phyloP scores from a whole-genome alignment of 2,113 vertebrate genomes.

The Eclectus roratus region DNA sequence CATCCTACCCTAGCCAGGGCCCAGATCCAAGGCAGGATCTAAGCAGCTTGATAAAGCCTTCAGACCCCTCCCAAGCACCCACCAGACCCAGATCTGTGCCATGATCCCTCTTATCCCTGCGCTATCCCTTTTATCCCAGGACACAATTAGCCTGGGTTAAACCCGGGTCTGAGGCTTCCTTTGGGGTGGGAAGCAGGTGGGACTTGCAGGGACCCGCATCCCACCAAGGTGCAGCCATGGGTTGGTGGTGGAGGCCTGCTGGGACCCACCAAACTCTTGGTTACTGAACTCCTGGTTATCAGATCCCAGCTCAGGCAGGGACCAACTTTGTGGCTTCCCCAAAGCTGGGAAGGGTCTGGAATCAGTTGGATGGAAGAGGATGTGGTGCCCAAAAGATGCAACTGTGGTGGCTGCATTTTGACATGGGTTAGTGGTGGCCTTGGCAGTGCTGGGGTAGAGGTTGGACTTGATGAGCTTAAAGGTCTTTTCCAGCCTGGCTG shows the following conservation, averaged over 20 bases:
- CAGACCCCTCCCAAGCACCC: background rate
- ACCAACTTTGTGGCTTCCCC: rapidly evolving
- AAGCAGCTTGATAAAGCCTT: background rate
- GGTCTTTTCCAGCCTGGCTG: background rate
- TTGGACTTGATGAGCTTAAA: background rate
- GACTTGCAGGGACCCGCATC: rapidly evolving
- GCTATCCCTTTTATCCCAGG: background rate
- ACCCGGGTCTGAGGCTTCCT: rapidly evolving
- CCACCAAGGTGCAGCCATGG: rapidly evolving
- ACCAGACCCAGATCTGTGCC: rapidly evolving
- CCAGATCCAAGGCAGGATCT: background rate
- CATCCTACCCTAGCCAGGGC: background rate
- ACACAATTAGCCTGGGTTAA: rapidly evolving
- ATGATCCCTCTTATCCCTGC: rapidly evolving
- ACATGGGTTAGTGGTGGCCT: background rate
- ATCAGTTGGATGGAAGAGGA: background rate
- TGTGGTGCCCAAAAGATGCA: rapidly evolving
- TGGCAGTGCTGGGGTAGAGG: background rate
- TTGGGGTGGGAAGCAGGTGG: background rate
- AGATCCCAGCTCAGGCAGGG: background rate
- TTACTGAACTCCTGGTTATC: rapidly evolving
- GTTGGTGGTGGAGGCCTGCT: background rate
- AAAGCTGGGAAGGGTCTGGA: background rate
- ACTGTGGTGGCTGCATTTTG: background rate
- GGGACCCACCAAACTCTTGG: background rate